phyloP scores from a whole-genome alignment of 1,140 invertebrate genomes.

The Drosophila burlai region DNA sequence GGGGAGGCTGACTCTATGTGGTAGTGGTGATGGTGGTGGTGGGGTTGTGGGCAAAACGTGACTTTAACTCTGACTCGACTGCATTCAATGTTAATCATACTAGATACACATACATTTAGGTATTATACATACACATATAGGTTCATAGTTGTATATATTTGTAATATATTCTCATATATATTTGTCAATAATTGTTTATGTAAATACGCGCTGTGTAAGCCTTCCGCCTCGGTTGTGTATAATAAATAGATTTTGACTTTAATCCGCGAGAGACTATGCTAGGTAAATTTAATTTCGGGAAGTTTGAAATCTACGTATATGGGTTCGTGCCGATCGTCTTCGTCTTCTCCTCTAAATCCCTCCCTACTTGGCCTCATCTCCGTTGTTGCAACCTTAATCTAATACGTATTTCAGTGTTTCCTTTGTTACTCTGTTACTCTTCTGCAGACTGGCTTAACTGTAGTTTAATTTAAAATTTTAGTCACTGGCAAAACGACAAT shows the following conservation, averaged over 20 bases:
- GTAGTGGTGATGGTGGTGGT: constrained; percentile 15
- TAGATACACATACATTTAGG: constrained; percentile 62
- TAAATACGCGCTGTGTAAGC: constrained; percentile 64
- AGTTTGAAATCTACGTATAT: constrained; percentile 81
- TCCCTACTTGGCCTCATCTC: constrained; percentile 38
- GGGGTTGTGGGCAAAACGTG: constrained; percentile 39
- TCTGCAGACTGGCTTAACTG: constrained; percentile 52
- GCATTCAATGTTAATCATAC: constrained; percentile 51
- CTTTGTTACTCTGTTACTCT: constrained; percentile 19
- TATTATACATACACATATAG: constrained; percentile 62
- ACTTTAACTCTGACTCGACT: constrained; percentile 49
- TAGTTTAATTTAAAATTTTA: constrained; percentile 68
- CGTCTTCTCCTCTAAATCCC: neutral
- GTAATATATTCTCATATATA: constrained; percentile 66
- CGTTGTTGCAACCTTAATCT: constrained; percentile 78
- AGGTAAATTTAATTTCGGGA: constrained; percentile 74
- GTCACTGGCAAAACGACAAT: constrained; percentile 76
- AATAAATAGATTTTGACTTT: constrained; percentile 73
- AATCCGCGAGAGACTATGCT: constrained; percentile 47
- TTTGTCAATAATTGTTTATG: constrained; percentile 67
- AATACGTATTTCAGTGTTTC: constrained; percentile 80
- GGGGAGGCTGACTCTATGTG: constrained; percentile 15
- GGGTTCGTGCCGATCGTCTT: constrained; percentile 46
- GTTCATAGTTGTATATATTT: constrained; percentile 72
- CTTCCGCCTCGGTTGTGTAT: constrained; percentile 53